phyloP scores from a whole-genome alignment of 2,113 vertebrate genomes.

The Malurus cyaneus region DNA sequence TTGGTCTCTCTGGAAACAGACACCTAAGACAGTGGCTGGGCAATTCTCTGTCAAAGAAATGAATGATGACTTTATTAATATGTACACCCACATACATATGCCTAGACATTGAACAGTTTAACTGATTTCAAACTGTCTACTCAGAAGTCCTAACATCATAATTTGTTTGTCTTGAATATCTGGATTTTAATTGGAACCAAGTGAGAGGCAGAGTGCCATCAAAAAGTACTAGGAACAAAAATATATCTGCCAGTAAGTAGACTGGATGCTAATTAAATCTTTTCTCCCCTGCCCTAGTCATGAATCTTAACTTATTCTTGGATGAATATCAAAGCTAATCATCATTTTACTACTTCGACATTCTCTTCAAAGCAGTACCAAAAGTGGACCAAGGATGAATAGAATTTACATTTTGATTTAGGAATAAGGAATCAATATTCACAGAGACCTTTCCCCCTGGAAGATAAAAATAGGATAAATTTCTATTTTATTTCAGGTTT shows the following conservation, averaged over 20 bases:
- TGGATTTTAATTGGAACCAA: neutral
- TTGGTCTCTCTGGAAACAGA: neutral
- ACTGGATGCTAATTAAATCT: constrained; percentile 1
- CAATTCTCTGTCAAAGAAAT: neutral
- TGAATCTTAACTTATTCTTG: constrained; percentile 17
- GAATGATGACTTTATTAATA: neutral
- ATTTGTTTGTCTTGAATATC: neutral
- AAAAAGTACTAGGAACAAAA: neutral
- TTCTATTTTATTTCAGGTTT: neutral
- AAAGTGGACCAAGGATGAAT: neutral
- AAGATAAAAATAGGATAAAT: neutral
- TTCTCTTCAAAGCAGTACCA: neutral
- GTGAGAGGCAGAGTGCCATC: neutral
- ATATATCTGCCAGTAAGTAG: neutral
- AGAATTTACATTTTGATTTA: neutral
- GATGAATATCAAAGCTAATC: constrained; percentile 19
- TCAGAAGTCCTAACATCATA: neutral
- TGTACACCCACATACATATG: accelerated
- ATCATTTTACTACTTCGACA: neutral
- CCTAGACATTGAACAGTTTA: neutral
- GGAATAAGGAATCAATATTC: neutral
- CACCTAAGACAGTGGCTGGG: neutral
- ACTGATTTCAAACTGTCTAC: neutral
- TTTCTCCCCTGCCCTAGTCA: neutral
- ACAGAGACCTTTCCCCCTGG: neutral